These are phyloP conservation scores for Neodiprion pinetum DNA, from an alignment of 1,140 invertebrate species.

Conservation along the genomic window DNA sequence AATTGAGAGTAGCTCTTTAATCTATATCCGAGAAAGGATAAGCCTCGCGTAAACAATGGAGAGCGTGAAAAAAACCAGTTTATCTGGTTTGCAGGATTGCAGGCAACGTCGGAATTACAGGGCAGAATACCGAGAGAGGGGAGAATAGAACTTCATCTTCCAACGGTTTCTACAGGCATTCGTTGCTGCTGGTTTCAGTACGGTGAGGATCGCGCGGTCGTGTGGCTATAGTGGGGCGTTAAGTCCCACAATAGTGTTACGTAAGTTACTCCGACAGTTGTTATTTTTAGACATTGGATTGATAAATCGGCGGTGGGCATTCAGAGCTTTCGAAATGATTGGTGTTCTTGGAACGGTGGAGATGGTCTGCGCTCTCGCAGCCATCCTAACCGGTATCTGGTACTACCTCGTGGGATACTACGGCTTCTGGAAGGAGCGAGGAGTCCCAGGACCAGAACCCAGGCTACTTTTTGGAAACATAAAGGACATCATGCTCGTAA, in stretches of 20 bases:
- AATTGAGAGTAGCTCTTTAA: background rate
- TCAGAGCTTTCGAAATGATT: background rate
- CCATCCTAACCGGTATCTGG: conserved; percentile 29
- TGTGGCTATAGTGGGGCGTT: background rate
- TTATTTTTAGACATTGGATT: background rate
- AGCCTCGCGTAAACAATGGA: background rate
- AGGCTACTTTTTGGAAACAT: conserved; percentile 47
- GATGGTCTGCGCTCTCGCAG: conserved; percentile 24
- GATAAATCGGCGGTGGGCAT: background rate
- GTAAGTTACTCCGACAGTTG: background rate
- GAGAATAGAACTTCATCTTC: no score
- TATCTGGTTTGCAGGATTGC: background rate
- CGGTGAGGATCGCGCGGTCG: background rate
- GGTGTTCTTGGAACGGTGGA: conserved; percentile 18
- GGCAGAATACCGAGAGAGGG: background rate
- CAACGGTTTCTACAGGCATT: no score
- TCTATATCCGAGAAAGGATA: no score
- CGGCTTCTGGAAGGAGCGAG: conserved; percentile 48
- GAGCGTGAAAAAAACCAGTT: background rate
- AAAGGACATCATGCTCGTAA: conserved; percentile 31
- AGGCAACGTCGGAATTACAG: background rate
- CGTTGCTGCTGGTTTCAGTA: background rate
- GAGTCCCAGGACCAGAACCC: conserved; percentile 43
- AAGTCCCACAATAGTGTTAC: background rate
- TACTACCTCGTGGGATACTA: conserved; percentile 33